phyloP scores from a whole-genome alignment of 2,797 vertebrate species.

The Leontopithecus rosalia region DNA sequence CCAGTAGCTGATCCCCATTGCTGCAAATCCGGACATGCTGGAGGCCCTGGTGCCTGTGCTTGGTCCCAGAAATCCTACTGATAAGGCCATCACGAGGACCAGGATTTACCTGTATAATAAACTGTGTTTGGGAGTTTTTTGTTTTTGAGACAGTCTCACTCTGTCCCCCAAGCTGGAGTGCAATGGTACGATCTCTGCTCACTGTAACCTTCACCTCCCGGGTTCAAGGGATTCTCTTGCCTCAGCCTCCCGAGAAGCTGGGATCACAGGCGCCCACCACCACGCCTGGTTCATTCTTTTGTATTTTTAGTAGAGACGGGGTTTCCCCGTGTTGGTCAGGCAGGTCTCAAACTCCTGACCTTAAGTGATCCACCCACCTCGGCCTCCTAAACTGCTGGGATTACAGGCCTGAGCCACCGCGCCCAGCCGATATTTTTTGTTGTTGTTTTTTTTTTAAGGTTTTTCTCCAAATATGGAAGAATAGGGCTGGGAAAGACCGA shows the following conservation, averaged over 20 bases:
- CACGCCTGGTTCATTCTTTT: background rate
- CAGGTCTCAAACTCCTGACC: background rate
- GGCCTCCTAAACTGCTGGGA: background rate
- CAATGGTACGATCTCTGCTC: background rate
- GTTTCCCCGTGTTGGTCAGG: background rate
- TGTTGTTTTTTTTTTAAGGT: background rate
- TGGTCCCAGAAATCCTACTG: background rate
- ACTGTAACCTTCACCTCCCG: background rate
- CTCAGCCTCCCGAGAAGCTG: background rate
- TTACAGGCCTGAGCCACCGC: background rate
- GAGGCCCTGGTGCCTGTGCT: background rate
- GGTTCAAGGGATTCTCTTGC: background rate
- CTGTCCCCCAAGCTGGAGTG: background rate
- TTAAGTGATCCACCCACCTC: background rate
- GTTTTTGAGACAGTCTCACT: background rate
- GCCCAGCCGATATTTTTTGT: background rate
- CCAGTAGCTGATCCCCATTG: background rate
- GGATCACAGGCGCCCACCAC: background rate
- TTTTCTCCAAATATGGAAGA: constrained; percentile 67
- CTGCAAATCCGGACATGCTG: background rate
- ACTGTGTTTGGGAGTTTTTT: background rate
- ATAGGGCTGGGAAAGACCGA: background rate
- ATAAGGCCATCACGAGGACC: background rate
- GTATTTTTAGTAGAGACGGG: background rate
- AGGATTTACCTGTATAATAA: background rate